These are phyloP conservation scores for Chelonus formosanus DNA, from an alignment of 2,888 invertebrate species.

Conservation along the genomic window DNA sequence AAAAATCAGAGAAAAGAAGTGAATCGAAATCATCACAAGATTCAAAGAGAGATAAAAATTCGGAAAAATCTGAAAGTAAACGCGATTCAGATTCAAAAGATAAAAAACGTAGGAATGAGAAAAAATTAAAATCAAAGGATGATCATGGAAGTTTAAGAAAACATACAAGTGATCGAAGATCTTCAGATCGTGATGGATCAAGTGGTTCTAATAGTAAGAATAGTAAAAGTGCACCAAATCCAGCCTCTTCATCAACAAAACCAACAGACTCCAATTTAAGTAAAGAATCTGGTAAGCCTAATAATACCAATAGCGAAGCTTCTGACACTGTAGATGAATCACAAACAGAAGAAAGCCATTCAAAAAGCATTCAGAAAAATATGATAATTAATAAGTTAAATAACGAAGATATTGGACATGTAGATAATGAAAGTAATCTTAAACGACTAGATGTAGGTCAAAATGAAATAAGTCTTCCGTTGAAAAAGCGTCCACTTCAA, in stretches of 20 bases:
- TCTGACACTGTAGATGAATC: conserved; percentile 56
- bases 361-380: conserved; percentile 15
- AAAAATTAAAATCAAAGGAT: conserved; percentile 69
- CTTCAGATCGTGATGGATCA: conserved; percentile 82
- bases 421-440: conserved; percentile 7
- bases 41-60: conserved; percentile 34
- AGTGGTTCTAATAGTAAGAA: conserved; percentile 70
- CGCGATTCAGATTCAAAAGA: conserved; percentile 49
- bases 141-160: conserved; percentile 78
- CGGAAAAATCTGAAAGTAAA: conserved; percentile 40
- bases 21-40: conserved; percentile 28
- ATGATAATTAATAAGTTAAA: no score
- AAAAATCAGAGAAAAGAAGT: conserved; percentile 34
- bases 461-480: conserved; percentile 49
- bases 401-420: conserved; percentile 20
- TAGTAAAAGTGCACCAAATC: conserved; percentile 65
- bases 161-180: conserved; percentile 73
- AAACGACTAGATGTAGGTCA: conserved; percentile 43
- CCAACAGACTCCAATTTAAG: conserved; percentile 66
- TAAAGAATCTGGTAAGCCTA: conserved; percentile 68
- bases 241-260: conserved; percentile 60
- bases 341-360: conserved; percentile 42
- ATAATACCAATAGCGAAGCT: conserved; percentile 63
- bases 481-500: conserved; percentile 56
- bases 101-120: conserved; percentile 58